Conservation (phyloP, 2,113 vertebrate genomes). For the Amazona guildingii region DNA sequence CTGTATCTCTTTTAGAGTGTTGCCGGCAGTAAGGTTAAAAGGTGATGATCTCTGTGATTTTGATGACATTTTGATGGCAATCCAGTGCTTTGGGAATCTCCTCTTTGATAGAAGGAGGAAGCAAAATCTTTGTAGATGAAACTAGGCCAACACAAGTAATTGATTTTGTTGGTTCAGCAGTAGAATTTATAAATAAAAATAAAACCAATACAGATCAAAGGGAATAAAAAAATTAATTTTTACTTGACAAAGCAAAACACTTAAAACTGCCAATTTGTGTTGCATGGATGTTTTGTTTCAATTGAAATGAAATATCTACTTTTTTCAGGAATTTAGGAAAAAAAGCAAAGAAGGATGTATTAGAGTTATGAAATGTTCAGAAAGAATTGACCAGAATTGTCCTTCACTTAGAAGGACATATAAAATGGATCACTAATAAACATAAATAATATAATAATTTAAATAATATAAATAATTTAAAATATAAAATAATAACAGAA, state of each 20-base stretch:
- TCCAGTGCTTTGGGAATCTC: not conserved
- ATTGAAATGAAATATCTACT: not conserved
- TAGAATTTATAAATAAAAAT: conserved; percentile 34
- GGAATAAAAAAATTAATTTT: not conserved
- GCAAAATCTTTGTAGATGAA: conserved; percentile 6
- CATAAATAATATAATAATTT: not conserved
- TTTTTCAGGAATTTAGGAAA: not conserved
- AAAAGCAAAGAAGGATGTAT: not conserved
- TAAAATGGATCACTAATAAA: not conserved
- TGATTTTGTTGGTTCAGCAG: conserved; percentile 49
- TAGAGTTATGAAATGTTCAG: not conserved
- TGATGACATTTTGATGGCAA: not conserved
- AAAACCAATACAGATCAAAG: conserved; percentile 35
- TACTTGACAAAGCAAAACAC: conserved; percentile 3
- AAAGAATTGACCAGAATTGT: not conserved
- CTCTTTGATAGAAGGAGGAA: not conserved
- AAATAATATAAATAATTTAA: not conserved
- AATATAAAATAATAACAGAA: not conserved
- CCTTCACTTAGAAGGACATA: not conserved
- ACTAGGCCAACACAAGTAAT: not conserved
- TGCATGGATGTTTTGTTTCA: not conserved
- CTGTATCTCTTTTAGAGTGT: not conserved
- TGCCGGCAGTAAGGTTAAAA: not conserved
- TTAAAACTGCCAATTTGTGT: not conserved
- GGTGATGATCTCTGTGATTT: not conserved